Conservation (phyloP, 2,797 vertebrate genomes). For the Parambassis ranga region DNA sequence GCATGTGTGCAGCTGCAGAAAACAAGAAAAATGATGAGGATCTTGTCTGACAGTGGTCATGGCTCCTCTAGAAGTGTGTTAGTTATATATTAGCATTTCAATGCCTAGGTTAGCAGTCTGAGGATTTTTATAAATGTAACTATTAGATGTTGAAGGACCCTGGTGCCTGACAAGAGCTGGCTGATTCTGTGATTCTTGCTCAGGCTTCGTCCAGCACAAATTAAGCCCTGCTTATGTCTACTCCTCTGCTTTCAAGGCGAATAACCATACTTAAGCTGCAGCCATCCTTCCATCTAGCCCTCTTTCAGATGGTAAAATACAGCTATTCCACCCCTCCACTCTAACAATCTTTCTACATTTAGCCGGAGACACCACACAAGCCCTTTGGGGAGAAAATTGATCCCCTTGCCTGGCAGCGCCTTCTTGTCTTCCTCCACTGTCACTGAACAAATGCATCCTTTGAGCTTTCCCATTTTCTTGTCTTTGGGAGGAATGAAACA, state of each 20-base stretch:
- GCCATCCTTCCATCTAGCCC: not conserved
- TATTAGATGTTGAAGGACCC: slow-evolving; percentile 15
- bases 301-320: slow-evolving; percentile 31
- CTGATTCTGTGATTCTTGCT: not conserved
- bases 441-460: slow-evolving; percentile 48
- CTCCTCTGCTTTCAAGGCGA: slow-evolving; percentile 11
- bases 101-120: not conserved
- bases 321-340: slow-evolving; percentile 23
- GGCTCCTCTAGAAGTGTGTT: too few species aligned
- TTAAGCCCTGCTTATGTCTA: slow-evolving; percentile 27
- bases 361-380: slow-evolving; percentile 20
- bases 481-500: slow-evolving; percentile 31
- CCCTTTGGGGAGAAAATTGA: slow-evolving; percentile 42
- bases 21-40: too few species aligned
- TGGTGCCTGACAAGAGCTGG: not conserved
- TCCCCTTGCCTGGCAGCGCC: slow-evolving; percentile 12
- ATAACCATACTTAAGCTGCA: slow-evolving; percentile 24
- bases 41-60: too few species aligned
- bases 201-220: slow-evolving; percentile 21
- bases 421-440: slow-evolving; percentile 33
- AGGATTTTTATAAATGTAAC: slow-evolving; percentile 12
- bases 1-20: not conserved
- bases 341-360: slow-evolving; percentile 36
- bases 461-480: slow-evolving; percentile 47
- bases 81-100: too few species aligned